These are phyloP conservation scores for Hippocampus comes DNA, from an alignment of 2,113 vertebrate species.

Conservation along the genomic window DNA sequence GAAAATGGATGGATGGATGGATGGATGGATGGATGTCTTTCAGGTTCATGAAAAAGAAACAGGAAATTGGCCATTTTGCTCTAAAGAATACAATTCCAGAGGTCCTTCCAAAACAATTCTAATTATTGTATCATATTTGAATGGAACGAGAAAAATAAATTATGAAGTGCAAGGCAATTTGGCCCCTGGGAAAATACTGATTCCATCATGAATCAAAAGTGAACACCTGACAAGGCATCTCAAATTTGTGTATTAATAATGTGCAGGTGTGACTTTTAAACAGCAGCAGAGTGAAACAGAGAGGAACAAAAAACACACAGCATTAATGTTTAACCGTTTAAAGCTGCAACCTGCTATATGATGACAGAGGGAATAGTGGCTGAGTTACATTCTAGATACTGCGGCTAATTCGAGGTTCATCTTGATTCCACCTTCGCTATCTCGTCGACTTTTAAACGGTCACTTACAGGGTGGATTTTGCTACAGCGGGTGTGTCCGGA, in stretches of 20 bases:
- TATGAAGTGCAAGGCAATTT: not conserved
- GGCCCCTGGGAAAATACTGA: not conserved
- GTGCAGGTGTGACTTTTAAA: slow-evolving; percentile 11
- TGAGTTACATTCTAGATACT: not conserved
- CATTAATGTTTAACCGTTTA: slow-evolving; percentile 56
- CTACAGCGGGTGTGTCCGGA: not conserved
- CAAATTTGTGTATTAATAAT: not conserved
- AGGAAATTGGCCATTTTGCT: not conserved
- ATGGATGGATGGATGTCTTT: too few relatives aligned
- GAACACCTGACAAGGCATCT: not conserved
- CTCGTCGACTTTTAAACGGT: not conserved
- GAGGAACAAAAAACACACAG: slow-evolving; percentile 12
- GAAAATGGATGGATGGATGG: too few relatives aligned
- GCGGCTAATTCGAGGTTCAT: not conserved
- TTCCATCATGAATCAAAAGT: not conserved
- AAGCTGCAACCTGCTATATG: slow-evolving; percentile 2
- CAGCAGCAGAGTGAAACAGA: slow-evolving; percentile 10
- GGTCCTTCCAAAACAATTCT: not conserved
- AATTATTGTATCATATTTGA: not conserved
- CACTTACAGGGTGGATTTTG: not conserved
- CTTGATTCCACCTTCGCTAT: not conserved
- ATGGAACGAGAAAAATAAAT: not conserved
- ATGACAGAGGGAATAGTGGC: not conserved
- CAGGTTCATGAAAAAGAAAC: not conserved
- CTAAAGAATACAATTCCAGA: not conserved